phyloP scores from a whole-genome alignment of 2,888 invertebrate genomes.

The Pseudococcus longispinus region DNA sequence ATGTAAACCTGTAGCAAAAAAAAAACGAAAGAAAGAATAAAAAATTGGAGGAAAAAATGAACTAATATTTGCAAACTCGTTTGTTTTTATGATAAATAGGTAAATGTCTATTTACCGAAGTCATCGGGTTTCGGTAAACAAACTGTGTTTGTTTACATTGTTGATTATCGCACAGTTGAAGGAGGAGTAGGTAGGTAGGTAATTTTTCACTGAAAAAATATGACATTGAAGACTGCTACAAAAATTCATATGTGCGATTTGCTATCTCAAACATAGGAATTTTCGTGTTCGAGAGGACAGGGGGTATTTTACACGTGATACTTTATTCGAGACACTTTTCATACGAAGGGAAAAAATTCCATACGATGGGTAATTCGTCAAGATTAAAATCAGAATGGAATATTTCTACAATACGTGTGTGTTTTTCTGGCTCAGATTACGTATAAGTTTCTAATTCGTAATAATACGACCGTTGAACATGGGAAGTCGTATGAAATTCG shows the following conservation, averaged over 20 bases:
- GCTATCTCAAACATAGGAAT: background rate
- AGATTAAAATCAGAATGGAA: background rate
- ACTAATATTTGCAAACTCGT: background rate
- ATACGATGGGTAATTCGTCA: background rate
- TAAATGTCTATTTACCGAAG: background rate
- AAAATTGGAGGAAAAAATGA: background rate
- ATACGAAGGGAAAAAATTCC: background rate
- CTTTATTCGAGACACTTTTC: background rate
- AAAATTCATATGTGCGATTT: background rate
- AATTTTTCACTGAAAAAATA: background rate
- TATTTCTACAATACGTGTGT: background rate
- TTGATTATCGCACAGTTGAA: background rate
- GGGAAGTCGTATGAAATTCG: background rate
- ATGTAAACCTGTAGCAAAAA: background rate
- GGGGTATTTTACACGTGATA: background rate
- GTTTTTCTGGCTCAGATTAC: background rate
- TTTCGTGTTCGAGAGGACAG: too few species aligned
- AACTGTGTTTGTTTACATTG: background rate
- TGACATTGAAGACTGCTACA: background rate
- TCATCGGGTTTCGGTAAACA: background rate
- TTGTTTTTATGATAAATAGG: slow-evolving; percentile 1
- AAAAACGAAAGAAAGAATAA: background rate
- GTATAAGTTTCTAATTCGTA: background rate
- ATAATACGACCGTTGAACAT: background rate
- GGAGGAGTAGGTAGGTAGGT: too few species aligned